Evolutionary conservation across 2,888 invertebrate genomes (phyloP), one percentile per base, ranked within the genome.

Genomic region (Cerastis leucographa): DNA sequence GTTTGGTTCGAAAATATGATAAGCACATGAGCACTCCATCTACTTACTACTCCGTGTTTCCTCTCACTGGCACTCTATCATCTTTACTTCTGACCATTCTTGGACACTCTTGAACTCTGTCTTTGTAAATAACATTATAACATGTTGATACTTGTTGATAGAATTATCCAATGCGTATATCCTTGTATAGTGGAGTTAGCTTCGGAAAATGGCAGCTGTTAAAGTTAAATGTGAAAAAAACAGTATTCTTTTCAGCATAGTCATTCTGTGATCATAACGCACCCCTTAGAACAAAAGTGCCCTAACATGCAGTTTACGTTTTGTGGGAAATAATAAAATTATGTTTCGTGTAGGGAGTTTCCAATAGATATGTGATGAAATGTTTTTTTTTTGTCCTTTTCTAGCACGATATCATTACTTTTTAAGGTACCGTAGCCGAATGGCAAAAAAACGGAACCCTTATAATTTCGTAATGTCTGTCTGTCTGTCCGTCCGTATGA

Each of bases 141-240:
- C 80, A 89, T 89, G 88, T 86, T 88, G 85, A 88, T 85, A 88
- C 73, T 89, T 89, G 87, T 89, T 91, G 85, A 90, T 90, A 91
- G 88, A 89, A 90, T 90, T 90, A 88, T 91, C 89, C 89, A 90
- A 87, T 89, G 86, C 88, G 85, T 86, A 85, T 86, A 71, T 85
- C 78, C 75, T 79, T 77, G 71, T 71, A 66, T 61, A 78, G 83
- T 81, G 74, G 75, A 78, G 87, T 86, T 85, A 77, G 85, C 83
- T 89, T 84, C 71, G 44, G 54, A 71, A 78, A 62, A 74, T 70
- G 61, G 65, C 81, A 71, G 69, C 69, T 72, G 44, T 46, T 69
- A n/a, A 22, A 19, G 0, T 65, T 69, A 61, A 49, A 14, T 56
- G 17, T 67, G 1, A n/a, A 12, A 46, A 14, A 71, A 19, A 19